Conservation (phyloP, 2,113 vertebrate species). For the Myodes glareolus region DNA sequence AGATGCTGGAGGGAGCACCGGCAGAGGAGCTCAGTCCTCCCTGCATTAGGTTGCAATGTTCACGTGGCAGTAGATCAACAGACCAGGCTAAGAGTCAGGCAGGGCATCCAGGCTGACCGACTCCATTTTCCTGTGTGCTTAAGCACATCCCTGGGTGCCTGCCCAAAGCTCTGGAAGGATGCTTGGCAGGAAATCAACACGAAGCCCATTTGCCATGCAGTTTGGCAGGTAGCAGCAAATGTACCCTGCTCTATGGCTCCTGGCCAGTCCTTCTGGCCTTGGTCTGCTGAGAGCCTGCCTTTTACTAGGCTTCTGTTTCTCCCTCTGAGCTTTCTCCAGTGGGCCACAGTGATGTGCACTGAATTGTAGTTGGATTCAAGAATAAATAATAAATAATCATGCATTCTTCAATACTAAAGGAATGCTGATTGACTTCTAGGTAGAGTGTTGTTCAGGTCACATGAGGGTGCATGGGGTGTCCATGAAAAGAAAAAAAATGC, state of each 20-base stretch:
- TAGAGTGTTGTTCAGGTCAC: background rate
- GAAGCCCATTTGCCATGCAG: background rate
- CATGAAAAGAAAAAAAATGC: background rate
- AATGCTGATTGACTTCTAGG: background rate
- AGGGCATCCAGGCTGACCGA: background rate
- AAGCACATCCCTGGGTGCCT: background rate
- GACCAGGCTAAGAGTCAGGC: background rate
- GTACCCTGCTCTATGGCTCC: background rate
- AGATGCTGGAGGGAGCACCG: background rate
- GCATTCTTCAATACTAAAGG: background rate
- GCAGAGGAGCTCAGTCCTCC: background rate
- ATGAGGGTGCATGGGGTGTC: too few relatives aligned
- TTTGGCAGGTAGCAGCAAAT: background rate
- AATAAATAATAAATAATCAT: background rate
- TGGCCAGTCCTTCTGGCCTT: accelerated
- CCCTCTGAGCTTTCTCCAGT: background rate
- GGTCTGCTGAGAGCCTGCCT: background rate
- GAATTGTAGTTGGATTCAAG: background rate
- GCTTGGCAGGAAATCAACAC: background rate
- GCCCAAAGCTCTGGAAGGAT: background rate
- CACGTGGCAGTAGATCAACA: background rate
- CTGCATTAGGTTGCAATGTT: background rate
- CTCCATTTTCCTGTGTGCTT: background rate
- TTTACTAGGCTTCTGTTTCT: background rate
- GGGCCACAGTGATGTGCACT: background rate